Conservation (phyloP, 2,888 invertebrate species). For the Venusia cambrica region DNA sequence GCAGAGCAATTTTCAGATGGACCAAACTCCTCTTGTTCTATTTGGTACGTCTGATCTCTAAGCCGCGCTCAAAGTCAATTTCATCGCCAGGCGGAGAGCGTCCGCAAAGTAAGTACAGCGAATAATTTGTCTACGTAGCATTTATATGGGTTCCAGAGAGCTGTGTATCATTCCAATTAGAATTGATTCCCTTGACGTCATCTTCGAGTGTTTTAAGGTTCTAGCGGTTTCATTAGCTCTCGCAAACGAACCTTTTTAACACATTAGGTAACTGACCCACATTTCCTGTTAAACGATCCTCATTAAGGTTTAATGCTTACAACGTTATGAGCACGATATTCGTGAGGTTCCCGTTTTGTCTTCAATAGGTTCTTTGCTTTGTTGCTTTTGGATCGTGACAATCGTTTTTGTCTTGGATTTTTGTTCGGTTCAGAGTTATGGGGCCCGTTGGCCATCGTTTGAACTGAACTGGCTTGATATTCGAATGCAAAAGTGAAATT, state of each 20-base stretch:
- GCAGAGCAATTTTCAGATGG: slow-evolving; percentile 26
- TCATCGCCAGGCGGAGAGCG: too few species aligned
- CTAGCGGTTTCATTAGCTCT: slow-evolving; percentile 16
- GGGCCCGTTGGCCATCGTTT: too few species aligned
- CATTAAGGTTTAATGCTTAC: slow-evolving; percentile 31
- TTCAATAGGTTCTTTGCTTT: slow-evolving; percentile 26
- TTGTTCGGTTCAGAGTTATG: slow-evolving; percentile 33
- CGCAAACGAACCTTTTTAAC: slow-evolving; percentile 32
- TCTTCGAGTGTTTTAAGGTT: slow-evolving; percentile 4
- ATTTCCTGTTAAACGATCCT: slow-evolving; percentile 26
- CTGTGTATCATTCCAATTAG: too few species aligned
- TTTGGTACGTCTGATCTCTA: slow-evolving; percentile 9
- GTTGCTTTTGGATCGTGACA: slow-evolving; percentile 31
- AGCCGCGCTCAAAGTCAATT: too few species aligned
- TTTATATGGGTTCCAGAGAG: too few species aligned
- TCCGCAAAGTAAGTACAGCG: too few species aligned
- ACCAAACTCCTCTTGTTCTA: slow-evolving; percentile 18
- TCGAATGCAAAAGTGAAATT: too few species aligned
- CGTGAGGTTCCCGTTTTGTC: slow-evolving; percentile 31
- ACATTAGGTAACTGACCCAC: slow-evolving; percentile 35
- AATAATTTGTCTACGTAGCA: too few species aligned
- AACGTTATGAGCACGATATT: slow-evolving; percentile 32
- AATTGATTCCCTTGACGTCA: too few species aligned
- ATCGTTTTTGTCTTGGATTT: slow-evolving; percentile 42
- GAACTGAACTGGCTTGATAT: too few species aligned